Base-by-base conservation (phyloP, 2,888 invertebrate species). In the Aphidoletes aphidimyza region DNA sequence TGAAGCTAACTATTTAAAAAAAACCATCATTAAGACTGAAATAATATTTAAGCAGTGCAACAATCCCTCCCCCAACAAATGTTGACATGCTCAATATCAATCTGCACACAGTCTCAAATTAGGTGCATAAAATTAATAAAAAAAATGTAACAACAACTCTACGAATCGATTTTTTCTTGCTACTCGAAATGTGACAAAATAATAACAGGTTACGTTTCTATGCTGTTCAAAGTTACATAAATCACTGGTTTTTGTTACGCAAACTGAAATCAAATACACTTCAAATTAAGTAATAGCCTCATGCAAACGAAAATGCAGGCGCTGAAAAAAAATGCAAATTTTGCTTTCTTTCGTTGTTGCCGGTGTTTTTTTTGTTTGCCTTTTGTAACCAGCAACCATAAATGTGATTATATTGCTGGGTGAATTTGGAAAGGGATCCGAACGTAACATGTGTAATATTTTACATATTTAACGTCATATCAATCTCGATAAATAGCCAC, bases 251-350 rank as follows among this genome's bases (percentile, higher is more conserved):
- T 69, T 69, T 30, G 69, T 69, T 69, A 69, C 69, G 30, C 69
- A 69, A 69, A 69, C 30, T 30, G 69, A 69, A 54, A 30, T 69
- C 69, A 69, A 69, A 69, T 69, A 69, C n/a, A n/a, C 34, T 69
- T 54, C 34, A 69, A 26, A 69, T 69, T 34, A 34, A 69, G 69
- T 34, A 30, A 69, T 30, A 69, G 3, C 26, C 22, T 19, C 8
- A 26, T 69, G 69, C 22, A 17, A 47, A 47, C 2, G 22, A 22
- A 54, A 54, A 54, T n/a, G n/a, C n/a, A 54, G 22, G 54, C 22
- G 5, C 11, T 39, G 11, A 8, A 39, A 8, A 39, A 39, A 8
- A 39, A 39, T 19, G 2, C 2, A 47, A 14, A 17, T 47, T 47
- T 8, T 47, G 47, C 6, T 17, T 47, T 47, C 9, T n/a, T n/a